A percentile compares a stretch with the other conserved stretches of the same genome.
Conservation (phyloP, 1,140 invertebrate genomes). For the Bombus ignitus region DNA sequence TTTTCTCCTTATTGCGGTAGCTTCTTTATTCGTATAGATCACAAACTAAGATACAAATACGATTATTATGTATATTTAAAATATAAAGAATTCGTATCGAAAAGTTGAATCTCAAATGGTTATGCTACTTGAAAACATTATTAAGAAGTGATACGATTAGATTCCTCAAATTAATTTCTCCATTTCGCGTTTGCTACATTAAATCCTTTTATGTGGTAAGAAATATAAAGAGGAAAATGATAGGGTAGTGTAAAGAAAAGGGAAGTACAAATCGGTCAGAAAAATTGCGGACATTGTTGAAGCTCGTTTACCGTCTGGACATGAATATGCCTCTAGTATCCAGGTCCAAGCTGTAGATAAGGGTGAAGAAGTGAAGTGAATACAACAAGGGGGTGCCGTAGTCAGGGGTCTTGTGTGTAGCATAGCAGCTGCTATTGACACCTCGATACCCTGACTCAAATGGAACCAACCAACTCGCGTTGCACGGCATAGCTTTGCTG, state of each 20-base stretch:
- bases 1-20: no score
- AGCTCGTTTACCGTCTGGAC: slow-evolving; percentile 65
- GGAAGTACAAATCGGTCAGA: slow-evolving; percentile 12
- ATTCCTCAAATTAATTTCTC: neutral
- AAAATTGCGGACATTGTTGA: slow-evolving; percentile 34
- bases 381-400: slow-evolving; percentile 74
- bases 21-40: no score
- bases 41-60: no score
- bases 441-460: slow-evolving; percentile 82
- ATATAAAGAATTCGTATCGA: no score
- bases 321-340: slow-evolving; percentile 69
- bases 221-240: no score
- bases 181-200: neutral
- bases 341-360: slow-evolving; percentile 72
- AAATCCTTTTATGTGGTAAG: no score
- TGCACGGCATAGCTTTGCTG: slow-evolving; percentile 74
- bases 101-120: no score
- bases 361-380: slow-evolving; percentile 78
- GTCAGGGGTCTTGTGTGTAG: slow-evolving; percentile 79
- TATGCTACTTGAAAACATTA: neutral
- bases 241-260: neutral
- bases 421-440: slow-evolving; percentile 82
- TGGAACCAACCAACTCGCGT: slow-evolving; percentile 80
- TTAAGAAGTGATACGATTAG: neutral
- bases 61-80: no score